Evolutionary conservation across 2,113 vertebrate genomes (phyloP).

Genomic region (Ammodytes dubius): DNA sequence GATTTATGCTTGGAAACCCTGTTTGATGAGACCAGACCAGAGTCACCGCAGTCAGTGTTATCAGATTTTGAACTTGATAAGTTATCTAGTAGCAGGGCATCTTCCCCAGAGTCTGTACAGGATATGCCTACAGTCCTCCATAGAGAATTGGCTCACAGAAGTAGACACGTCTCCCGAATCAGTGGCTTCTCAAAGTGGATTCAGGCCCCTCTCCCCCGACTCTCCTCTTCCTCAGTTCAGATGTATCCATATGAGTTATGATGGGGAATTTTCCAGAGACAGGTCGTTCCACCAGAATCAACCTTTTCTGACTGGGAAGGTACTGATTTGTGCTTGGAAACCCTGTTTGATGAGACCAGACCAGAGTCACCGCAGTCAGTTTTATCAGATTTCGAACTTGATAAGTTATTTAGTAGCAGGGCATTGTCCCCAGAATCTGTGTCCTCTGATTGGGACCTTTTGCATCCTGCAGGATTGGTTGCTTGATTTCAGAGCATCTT

Average conservation of each 20-base stretch:
- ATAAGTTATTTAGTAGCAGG: slow-evolving; percentile 4
- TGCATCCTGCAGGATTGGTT: slow-evolving; percentile 7
- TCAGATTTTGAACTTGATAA: too few relatives aligned
- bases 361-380: slow-evolving; percentile 37
- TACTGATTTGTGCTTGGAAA: slow-evolving; percentile 15
- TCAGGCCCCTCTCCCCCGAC: slow-evolving; percentile 22
- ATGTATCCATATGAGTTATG: neutral
- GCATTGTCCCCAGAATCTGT: neutral
- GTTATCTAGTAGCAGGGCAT: too few relatives aligned
- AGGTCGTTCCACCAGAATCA: slow-evolving; percentile 20
- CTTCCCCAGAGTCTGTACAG: too few relatives aligned
- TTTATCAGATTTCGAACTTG: slow-evolving; percentile 12
- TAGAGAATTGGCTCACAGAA: too few relatives aligned
- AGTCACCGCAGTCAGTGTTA: too few relatives aligned
- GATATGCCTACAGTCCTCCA: too few relatives aligned
- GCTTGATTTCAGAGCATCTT: neutral
- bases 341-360: slow-evolving; percentile 9
- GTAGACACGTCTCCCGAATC: too few relatives aligned
- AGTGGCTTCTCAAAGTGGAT: too few relatives aligned
- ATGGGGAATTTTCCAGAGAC: neutral
- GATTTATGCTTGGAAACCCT: too few relatives aligned
- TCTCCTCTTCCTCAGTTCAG: slow-evolving; percentile 34
- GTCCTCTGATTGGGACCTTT: slow-evolving; percentile 16
- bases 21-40: too few relatives aligned
- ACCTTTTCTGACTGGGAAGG: slow-evolving; percentile 15